Base-by-base conservation (phyloP, 2,113 vertebrate species). In the Empidonax alnorum region DNA sequence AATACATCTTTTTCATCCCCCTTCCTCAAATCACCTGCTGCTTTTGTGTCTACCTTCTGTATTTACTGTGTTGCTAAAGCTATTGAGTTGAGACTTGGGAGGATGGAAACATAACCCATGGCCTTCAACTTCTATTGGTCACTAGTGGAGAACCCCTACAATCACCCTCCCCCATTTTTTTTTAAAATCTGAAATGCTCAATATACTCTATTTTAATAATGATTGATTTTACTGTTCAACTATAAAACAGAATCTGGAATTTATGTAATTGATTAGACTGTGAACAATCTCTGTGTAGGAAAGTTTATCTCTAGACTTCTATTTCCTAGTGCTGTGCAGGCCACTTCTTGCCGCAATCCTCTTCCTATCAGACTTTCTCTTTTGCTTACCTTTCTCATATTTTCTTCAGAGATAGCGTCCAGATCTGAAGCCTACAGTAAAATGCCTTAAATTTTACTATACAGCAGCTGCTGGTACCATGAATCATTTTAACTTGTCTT, bases 41-140 rank as follows among this genome's bases (percentile, higher is more conserved):
- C 19, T 63, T 87, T 92, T 75, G 17, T 39, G 10, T 33, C 11
- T 9, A 59, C 6, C 22, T 74, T 71, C 33, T 74, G 3, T 59
- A 17, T 41, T 75, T 9, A 14, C 21, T 66, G 9, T 62, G 28
- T 19, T 53, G 19, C 27, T 68, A 63, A 85, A 83, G 6, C 4
- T 85, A 14, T 13, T 55, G 30, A 37, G 9, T 41, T 78, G 2
- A 5, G n/a, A 50, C 30, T 42, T 1, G 4, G 19, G 10, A 61
- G 16, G 39, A 74, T 15, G 18, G 39, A 79, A 18, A 47, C 1
- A 3, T 3, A 13, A 28, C 8, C 33, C 0, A 0, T 28, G 25
- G 8, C 25, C 21, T 93, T 83, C 58, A 52, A 28, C 4, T 67
- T 85, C 15, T 28, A 7, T 19, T 73, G 25, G 27, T 49, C 5